phyloP scores from a whole-genome alignment of 1,140 invertebrate genomes.

The Caenorhabditis briggsae region DNA sequence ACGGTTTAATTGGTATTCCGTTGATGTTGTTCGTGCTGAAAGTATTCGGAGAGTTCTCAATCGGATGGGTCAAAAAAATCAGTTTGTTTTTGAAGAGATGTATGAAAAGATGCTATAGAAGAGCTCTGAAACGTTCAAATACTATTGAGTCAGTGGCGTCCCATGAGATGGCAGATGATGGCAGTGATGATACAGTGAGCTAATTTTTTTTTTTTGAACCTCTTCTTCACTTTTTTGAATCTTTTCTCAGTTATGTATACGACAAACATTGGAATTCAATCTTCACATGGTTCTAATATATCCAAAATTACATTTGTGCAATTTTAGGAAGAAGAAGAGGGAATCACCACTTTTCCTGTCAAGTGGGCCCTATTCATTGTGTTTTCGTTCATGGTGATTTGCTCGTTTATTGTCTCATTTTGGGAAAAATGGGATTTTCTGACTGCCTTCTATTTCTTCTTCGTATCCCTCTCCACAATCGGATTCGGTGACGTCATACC shows the following conservation, averaged over 20 bases:
- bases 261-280: too few species aligned
- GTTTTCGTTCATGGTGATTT: conserved; percentile 50
- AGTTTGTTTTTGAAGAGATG: not conserved
- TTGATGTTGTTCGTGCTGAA: conserved; percentile 51
- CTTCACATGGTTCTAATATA: too few species aligned
- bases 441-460: conserved; percentile 77
- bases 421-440: conserved; percentile 77
- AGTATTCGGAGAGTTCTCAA: conserved; percentile 26
- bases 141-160: conserved; percentile 22
- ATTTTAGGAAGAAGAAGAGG: conserved; percentile 50
- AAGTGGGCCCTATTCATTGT: conserved; percentile 40
- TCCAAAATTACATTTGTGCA: not conserved
- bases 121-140: not conserved
- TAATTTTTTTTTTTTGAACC: too few species aligned
- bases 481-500: conserved; percentile 77
- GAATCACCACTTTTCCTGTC: conserved; percentile 43
- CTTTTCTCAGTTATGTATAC: too few species aligned
- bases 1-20: conserved; percentile 64
- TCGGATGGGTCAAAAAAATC: conserved; percentile 6
- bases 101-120: not conserved
- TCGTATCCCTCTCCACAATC: conserved; percentile 77
- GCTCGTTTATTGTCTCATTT: conserved; percentile 62
- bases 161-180: conserved; percentile 3
- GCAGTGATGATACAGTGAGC: not conserved
- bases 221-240: too few species aligned